These are phyloP conservation scores for Choloepus hoffmanni DNA, from an alignment of 2,113 vertebrate species.

Conservation along the genomic window DNA sequence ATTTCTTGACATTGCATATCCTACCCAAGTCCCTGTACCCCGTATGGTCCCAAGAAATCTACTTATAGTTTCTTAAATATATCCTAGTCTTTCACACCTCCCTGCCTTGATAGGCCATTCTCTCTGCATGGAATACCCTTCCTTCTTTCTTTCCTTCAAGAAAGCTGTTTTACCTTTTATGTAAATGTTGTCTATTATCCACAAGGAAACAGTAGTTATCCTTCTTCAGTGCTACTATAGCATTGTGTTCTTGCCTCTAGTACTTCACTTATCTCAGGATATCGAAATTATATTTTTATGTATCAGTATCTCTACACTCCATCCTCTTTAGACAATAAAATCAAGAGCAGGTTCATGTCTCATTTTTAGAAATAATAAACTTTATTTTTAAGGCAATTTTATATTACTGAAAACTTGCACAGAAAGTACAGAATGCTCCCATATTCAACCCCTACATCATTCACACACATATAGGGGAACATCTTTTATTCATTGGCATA, in stretches of 20 bases:
- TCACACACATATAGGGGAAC: too few relatives aligned
- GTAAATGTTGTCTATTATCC: not conserved
- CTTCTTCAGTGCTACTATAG: not conserved
- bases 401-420: too few relatives aligned
- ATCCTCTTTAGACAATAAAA: slow-evolving; percentile 14
- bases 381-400: too few relatives aligned
- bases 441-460: too few relatives aligned
- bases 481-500: not conserved
- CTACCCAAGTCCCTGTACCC: not conserved
- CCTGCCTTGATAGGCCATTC: not conserved
- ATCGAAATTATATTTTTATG: slow-evolving; percentile 10
- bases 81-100: not conserved
- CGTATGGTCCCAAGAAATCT: not conserved
- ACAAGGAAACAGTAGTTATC: slow-evolving; percentile 18
- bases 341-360: not conserved
- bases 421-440: too few relatives aligned
- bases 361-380: too few relatives aligned
- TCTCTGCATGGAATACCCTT: not conserved
- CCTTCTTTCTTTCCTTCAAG: not conserved
- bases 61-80: not conserved
- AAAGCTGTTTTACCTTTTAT: not conserved
- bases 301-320: not conserved
- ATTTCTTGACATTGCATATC: slow-evolving; percentile 14
- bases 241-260: not conserved
- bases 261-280: slow-evolving; percentile 12